Evolutionary conservation across 1,140 invertebrate species (phyloP), one percentile per base, ranked within the genome.

Genomic region (Pseudomyrmex cubaensis): DNA sequence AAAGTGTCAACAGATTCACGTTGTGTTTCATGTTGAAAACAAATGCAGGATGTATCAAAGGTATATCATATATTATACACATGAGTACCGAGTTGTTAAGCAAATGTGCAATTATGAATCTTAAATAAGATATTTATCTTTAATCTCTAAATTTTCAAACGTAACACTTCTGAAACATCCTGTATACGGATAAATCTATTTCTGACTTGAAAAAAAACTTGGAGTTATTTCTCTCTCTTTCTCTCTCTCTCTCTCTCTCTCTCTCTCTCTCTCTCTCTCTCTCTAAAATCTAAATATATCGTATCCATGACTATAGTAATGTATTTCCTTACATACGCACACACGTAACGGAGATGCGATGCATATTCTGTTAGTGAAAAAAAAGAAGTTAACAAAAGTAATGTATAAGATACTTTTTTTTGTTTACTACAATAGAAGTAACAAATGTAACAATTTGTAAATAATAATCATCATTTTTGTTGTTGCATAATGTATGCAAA

Each of bases 31-130:
- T 22, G 20, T 57, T 78, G 25, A 44, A 64, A 22, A 48, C 35
- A 15, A 4, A 80, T 80, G 59, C n/a, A 35, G 54, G n/a, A 61
- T 76, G 17, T 59, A 59, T 80, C n/a, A 50, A 70, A 70, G n/a
- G 4, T 70, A n/a, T 20, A 20, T 25, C 3, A 25, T 25, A 78
- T 59, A 22, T 8, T 77, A 13, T 5, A 44, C 4, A 10, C 15
- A 64, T 56, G 56, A 74, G 35, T 35, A 54, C 12, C 9, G 35
- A 52, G 17, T 66, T 7, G 54, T 44, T 54, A n/a, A 1, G 20
- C 9, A 77, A 20, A 54, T 20, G 52, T 9, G 66, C 56, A 22
- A 67, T 66, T 77, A 67, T 25, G 17, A 17, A 67, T 66, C 25
- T 20, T 52, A 35, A 64, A 13, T 75, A 8, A 7, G 1, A 78